A percentile compares a stretch with the other conserved stretches of the same genome.
Conservation (phyloP, 2,888 invertebrate species). For the Ochropacha duplaris region DNA sequence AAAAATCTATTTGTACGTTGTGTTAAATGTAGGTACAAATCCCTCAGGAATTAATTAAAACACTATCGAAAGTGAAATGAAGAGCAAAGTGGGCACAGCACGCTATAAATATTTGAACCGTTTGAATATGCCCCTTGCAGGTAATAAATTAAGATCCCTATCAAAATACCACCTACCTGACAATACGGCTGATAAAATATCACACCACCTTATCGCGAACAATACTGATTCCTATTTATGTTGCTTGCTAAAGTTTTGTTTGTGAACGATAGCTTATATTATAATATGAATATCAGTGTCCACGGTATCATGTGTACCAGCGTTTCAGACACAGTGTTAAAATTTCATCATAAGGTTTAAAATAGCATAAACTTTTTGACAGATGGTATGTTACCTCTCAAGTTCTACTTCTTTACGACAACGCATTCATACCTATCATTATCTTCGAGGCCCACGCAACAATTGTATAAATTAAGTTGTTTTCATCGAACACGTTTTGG, state of each 20-base stretch:
- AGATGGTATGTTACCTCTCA: not conserved
- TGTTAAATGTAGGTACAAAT: too few relatives aligned
- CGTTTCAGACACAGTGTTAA: not conserved
- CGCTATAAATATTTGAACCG: not conserved
- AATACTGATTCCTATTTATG: not conserved
- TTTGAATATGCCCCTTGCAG: not conserved
- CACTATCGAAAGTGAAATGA: too few relatives aligned
- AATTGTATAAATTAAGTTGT: constrained; percentile 19
- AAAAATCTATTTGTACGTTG: too few relatives aligned
- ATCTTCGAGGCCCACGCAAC: constrained; percentile 27
- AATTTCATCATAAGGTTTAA: not conserved
- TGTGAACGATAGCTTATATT: not conserved
- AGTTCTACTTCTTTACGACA: not conserved
- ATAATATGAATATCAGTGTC: too few relatives aligned
- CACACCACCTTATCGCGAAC: not conserved
- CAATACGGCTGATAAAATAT: not conserved
- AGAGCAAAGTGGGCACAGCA: not conserved
- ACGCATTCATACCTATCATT: constrained; percentile 10
- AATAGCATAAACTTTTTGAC: not conserved
- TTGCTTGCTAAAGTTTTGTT: not conserved
- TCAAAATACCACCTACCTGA: not conserved
- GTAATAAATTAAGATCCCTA: not conserved
- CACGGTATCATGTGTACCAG: not conserved
- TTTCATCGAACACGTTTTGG: constrained; percentile 22
- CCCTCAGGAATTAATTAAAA: too few relatives aligned